These are phyloP conservation scores for Sinodicranocentrus sp. DNA, from an alignment of 2,888 invertebrate genomes.

Conservation along the genomic window DNA sequence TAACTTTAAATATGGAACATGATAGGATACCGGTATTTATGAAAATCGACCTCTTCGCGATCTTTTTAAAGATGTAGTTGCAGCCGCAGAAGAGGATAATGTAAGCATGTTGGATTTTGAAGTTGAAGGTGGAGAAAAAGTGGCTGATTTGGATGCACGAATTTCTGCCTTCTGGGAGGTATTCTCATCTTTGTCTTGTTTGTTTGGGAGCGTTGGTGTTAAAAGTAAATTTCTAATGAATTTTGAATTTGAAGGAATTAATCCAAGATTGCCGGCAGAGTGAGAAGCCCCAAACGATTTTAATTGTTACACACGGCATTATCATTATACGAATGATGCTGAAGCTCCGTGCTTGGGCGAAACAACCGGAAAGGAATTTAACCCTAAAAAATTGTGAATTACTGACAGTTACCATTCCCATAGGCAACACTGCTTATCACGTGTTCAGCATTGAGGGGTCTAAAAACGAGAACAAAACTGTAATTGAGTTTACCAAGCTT, in stretches of 20 bases:
- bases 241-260: constrained; percentile 29
- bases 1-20: not conserved
- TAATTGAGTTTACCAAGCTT: constrained; percentile 17
- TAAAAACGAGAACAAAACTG: not conserved
- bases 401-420: not conserved
- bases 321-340: constrained; percentile 13
- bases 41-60: constrained; percentile 24
- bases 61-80: constrained; percentile 13
- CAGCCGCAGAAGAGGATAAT: not conserved
- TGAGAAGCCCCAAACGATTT: not conserved
- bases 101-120: constrained; percentile 25
- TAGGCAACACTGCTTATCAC: constrained; percentile 39
- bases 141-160: constrained; percentile 4
- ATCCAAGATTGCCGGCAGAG: not conserved
- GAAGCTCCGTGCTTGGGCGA: constrained; percentile 11
- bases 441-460: not conserved
- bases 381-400: not conserved
- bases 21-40: constrained; percentile 39
- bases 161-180: constrained; percentile 33
- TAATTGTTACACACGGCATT: not conserved
- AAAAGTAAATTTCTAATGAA: no score
- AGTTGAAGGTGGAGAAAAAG: constrained; percentile 35
- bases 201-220: no score
- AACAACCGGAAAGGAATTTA: constrained; percentile 2
- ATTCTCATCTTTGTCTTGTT: not conserved